Evolutionary conservation across 2,888 invertebrate species (phyloP), one percentile per base, ranked within the genome.

Genomic region (Caenorhabditis drosophilae): DNA sequence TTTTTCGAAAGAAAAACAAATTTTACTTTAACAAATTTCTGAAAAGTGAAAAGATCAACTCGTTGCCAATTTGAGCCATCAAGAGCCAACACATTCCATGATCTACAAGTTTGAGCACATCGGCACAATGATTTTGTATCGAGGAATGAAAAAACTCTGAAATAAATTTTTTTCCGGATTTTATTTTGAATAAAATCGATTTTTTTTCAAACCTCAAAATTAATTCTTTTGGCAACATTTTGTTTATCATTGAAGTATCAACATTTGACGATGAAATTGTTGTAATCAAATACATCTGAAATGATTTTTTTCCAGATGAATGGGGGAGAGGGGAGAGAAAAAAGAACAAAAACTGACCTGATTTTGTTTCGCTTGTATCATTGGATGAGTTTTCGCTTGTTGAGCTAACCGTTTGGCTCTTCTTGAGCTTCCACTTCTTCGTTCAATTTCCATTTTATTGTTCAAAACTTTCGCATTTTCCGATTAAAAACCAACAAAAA

Each of bases 31-130:
- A 98, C 93, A 86, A 97, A 97, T 81, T 90, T 90, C 86, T 98
- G 98, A 86, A 98, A 99, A 85, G 94, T 91, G 87, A 99, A 99
- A 48, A 99, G 87, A 86, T 99, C 95, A 84, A 99, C 96, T 85
- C 92, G 89, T 86, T 98, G 97, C 98, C 98, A 99, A 85, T 98
- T 98, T 81, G 95, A 96, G 54, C 98, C 98, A 85, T 99, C 98
- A 78, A 98, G 87, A 16, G 98, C 98, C 77, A 98, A 87, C 54
- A 94, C 89, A 86, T 98, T 97, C 98, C 98, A 99, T 85, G 90
- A 88, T 86, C 92, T 72, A 40, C 74, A 76, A 2, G 62, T 51
- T 63, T 84, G 84, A 6, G 84, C 84, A 25, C 78, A 79, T 16
- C 82, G 89, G 84, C 97, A 97, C 75, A 97, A 87, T 15, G 95